phyloP scores from a whole-genome alignment of 2,888 invertebrate species.

The Sipha maydis region DNA sequence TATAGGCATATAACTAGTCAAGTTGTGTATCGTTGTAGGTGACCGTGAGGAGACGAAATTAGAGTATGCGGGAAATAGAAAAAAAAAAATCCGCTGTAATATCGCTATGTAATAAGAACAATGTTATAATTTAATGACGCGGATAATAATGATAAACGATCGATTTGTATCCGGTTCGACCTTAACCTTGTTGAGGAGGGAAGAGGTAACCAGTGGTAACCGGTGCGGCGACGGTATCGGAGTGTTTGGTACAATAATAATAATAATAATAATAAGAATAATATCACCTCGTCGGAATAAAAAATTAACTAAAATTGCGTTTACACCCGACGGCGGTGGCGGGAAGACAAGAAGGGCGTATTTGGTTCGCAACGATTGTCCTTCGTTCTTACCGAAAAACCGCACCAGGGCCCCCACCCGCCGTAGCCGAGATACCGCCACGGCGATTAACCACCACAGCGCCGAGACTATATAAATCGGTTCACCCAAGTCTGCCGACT shows the following conservation, averaged over 20 bases:
- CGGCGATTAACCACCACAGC: neutral
- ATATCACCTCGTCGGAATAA: slow-evolving; percentile 15
- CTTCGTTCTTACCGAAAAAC: slow-evolving; percentile 39
- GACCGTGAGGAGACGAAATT: slow-evolving; percentile 32
- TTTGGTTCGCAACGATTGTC: slow-evolving; percentile 5
- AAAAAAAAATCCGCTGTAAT: neutral
- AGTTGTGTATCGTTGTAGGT: neutral
- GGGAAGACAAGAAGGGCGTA: slow-evolving; percentile 35
- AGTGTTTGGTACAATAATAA: neutral
- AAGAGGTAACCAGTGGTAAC: neutral
- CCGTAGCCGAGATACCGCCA: neutral
- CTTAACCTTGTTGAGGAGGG: neutral
- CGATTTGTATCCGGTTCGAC: slow-evolving; percentile 18
- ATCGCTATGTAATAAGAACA: neutral
- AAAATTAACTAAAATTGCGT: slow-evolving; percentile 7
- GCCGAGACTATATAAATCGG: slow-evolving; percentile 36
- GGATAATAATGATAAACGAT: slow-evolving; percentile 22
- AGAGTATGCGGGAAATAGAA: neutral
- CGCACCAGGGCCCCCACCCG: neutral
- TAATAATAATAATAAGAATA: neutral
- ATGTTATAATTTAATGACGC: neutral
- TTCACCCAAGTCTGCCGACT: neutral
- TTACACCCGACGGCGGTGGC: slow-evolving; percentile 12
- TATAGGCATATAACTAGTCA: neutral
- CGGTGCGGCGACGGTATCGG: neutral